Percentiles rank a stretch among this genome's conserved stretches.
These are phyloP conservation scores for Ascaphus truei DNA, from an alignment of 2,113 vertebrate genomes.

Conservation along the genomic window DNA sequence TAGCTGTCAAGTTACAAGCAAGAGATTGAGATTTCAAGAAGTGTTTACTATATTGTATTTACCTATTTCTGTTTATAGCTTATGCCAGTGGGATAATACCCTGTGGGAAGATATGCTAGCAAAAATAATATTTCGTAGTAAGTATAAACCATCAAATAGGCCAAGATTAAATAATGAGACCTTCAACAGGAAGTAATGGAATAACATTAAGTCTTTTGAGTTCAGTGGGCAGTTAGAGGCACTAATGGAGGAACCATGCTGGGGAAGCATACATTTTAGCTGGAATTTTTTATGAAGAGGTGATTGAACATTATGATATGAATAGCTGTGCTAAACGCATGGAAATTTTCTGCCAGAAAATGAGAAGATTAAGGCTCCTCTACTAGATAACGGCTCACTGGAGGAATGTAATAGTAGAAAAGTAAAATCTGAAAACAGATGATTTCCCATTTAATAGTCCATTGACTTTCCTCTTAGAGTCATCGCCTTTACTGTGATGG, in stretches of 20 bases:
- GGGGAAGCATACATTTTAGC: slow-evolving; percentile 56
- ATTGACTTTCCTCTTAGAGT: slow-evolving; percentile 72
- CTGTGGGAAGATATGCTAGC: slow-evolving; percentile 16
- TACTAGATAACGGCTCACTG: slow-evolving; percentile 53
- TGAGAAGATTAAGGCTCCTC: slow-evolving; percentile 52
- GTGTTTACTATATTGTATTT: slow-evolving; percentile 26
- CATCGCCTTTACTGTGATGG: slow-evolving; percentile 34
- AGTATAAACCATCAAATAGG: slow-evolving; percentile 38
- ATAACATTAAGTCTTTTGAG: slow-evolving; percentile 54
- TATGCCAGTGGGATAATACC: slow-evolving; percentile 19
- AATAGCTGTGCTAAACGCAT: slow-evolving; percentile 53
- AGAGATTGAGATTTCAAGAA: not conserved
- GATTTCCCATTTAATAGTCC: slow-evolving; percentile 86
- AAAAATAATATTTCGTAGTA: slow-evolving; percentile 5
- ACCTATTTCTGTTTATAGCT: slow-evolving; percentile 25
- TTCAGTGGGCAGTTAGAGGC: slow-evolving; percentile 52
- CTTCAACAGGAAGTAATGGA: slow-evolving; percentile 53
- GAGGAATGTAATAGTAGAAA: slow-evolving; percentile 67
- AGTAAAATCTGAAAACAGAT: slow-evolving; percentile 78
- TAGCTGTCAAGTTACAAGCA: not conserved
- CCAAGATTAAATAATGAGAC: slow-evolving; percentile 61
- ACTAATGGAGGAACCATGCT: slow-evolving; percentile 61
- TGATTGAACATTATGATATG: slow-evolving; percentile 56
- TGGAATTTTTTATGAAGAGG: slow-evolving; percentile 50
- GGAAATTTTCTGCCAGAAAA: slow-evolving; percentile 53